Percentiles rank a stretch among this genome's conserved stretches.
Conservation (phyloP, 2,888 invertebrate genomes). For the Spodoptera littoralis region DNA sequence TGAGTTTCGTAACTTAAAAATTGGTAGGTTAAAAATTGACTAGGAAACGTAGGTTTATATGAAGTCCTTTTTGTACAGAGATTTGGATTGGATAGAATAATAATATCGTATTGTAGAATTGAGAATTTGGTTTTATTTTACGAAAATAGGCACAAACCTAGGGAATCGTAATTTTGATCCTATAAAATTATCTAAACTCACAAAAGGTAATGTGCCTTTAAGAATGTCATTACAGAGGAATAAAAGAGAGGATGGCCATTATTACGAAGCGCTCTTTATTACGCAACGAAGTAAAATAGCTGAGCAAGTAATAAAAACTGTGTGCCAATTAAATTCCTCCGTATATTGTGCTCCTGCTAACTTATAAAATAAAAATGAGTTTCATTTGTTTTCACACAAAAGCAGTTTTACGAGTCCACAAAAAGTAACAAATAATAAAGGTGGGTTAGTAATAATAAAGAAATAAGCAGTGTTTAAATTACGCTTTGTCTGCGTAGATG, state of each 20-base stretch:
- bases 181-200: slow-evolving; percentile 43
- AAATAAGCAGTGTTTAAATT: too few species aligned
- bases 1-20: too few species aligned
- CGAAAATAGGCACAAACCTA: neutral
- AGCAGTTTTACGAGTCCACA: slow-evolving; percentile 23
- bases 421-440: slow-evolving; percentile 4
- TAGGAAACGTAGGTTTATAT: too few species aligned
- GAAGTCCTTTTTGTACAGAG: too few species aligned
- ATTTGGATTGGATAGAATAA: too few species aligned
- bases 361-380: slow-evolving; percentile 51
- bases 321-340: slow-evolving; percentile 54
- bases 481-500: too few species aligned
- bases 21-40: neutral
- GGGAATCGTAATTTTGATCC: slow-evolving; percentile 26
- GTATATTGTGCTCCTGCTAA: slow-evolving; percentile 43
- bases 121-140: too few species aligned
- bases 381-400: slow-evolving; percentile 33
- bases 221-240: slow-evolving; percentile 57
- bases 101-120: too few species aligned
- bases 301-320: slow-evolving; percentile 53
- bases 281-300: slow-evolving; percentile 49
- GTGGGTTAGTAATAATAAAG: slow-evolving; percentile 3
- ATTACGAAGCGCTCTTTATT: slow-evolving; percentile 53
- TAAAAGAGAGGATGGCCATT: slow-evolving; percentile 56
- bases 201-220: slow-evolving; percentile 47